Base-by-base conservation (phyloP, 2,888 invertebrate genomes). In the Keiferia lycopersicella region DNA sequence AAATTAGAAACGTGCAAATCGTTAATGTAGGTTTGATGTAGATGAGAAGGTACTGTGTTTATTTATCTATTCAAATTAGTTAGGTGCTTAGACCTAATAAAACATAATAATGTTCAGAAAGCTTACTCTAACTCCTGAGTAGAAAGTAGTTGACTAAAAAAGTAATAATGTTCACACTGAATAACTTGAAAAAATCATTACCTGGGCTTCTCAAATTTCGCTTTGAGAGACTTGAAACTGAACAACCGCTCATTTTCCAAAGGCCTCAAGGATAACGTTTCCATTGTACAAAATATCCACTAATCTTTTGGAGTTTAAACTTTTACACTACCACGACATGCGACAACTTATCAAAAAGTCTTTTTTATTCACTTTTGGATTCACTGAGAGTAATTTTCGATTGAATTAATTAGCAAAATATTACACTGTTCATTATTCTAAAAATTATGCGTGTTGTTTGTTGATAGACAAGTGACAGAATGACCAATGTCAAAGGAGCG, bases 151-250 rank as follows among this genome's bases (percentile, higher is more conserved):
- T n/a, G n/a, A n/a, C n/a, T n/a, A n/a, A n/a, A n/a, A n/a, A n/a
- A n/a, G n/a, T n/a, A n/a, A n/a, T n/a, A n/a, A n/a, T n/a, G n/a
- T n/a, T n/a, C n/a, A n/a, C n/a, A n/a, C n/a, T n/a, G n/a, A n/a
- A n/a, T 12, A 1, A 39, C 8, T 41, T 41, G 3, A 41, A 41
- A 1, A 0, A 6, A 18, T 41, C 3, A 71, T 81, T 88, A 91
- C 90, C 91, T 91, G 65, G 79, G 67, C 66, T 79, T 66, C 71
- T 91, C 91, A 76, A 91, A 91, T 72, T 85, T 83, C 61, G 90
- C 87, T 74, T 87, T 91, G 34, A 91, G 71, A 66, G 80, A 83
- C 65, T 88, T 83, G 69, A 91, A 91, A 71, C 79, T 89, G 69
- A 76, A 91, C 59, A 87, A 83, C 64, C 91, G 79, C 45, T 87